Conservation (phyloP, 2,888 invertebrate genomes). For the Morpho helenor region DNA sequence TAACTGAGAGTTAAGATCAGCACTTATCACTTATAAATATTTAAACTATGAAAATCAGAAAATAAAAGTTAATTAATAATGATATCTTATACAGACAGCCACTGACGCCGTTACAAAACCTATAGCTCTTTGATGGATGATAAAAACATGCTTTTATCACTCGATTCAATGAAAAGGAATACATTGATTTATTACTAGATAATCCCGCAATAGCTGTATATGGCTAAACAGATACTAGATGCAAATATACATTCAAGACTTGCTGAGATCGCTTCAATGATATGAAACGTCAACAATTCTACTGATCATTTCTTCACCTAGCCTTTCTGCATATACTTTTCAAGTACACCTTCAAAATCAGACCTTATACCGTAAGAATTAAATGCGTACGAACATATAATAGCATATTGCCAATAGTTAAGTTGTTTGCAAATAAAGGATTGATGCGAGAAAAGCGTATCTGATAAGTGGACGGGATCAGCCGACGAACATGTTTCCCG, state of each 20-base stretch:
- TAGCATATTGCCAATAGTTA: background rate
- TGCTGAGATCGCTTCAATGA: conserved; percentile 20
- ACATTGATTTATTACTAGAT: conserved; percentile 27
- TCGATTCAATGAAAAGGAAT: conserved; percentile 17
- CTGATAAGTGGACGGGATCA: conserved; percentile 21
- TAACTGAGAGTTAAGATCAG: too few relatives aligned
- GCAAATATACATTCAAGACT: conserved; percentile 17
- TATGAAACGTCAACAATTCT: conserved; percentile 18
- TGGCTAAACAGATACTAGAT: conserved; percentile 13
- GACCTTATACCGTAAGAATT: background rate
- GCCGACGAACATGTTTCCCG: conserved; percentile 11
- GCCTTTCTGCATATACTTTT: background rate
- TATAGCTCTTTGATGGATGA: conserved; percentile 16
- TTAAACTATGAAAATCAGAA: background rate
- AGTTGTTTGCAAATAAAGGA: conserved; percentile 9
- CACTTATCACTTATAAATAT: too few relatives aligned
- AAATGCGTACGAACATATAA: background rate
- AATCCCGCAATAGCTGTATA: conserved; percentile 8
- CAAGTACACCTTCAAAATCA: background rate
- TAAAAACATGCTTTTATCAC: conserved; percentile 21
- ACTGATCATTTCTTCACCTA: conserved; percentile 14
- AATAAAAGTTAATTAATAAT: conserved; percentile 8
- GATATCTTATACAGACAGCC: conserved; percentile 10
- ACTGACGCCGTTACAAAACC: conserved; percentile 14
- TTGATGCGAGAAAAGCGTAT: conserved; percentile 22